phyloP scores from a whole-genome alignment of 2,113 vertebrate genomes.

The Sinocyclocheilus grahami region DNA sequence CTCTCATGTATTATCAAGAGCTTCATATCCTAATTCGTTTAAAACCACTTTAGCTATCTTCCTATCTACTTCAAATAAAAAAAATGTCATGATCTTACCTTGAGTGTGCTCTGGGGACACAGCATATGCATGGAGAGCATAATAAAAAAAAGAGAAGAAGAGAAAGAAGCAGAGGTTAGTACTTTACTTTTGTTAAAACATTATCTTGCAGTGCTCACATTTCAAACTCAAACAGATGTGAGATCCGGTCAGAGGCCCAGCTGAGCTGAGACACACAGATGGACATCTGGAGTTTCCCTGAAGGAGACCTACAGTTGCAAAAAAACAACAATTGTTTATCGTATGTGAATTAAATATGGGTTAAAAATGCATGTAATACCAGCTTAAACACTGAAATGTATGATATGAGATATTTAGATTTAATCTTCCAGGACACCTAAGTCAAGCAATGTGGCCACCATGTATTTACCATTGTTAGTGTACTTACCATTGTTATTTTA shows the following conservation, averaged over 20 bases:
- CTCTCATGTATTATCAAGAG: slow-evolving; percentile 19
- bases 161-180: not conserved
- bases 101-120: slow-evolving; percentile 49
- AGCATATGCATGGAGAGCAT: not conserved
- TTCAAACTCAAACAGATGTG: not conserved
- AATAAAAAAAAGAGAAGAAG: not conserved
- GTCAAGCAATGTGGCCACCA: not conserved
- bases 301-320: not conserved
- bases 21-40: not conserved
- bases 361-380: not conserved
- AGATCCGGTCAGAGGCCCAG: not conserved
- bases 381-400: not conserved
- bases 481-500: too few species aligned
- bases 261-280: not conserved
- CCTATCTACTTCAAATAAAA: not conserved
- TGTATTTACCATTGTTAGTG: too few species aligned
- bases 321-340: not conserved
- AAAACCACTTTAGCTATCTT: not conserved
- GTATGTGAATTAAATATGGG: not conserved
- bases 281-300: not conserved
- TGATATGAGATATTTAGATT: not conserved
- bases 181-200: not conserved
- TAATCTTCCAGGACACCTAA: not conserved
- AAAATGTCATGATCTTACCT: slow-evolving; percentile 46
- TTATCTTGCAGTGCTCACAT: not conserved